Conservation (phyloP, 2,888 invertebrate species). For the Myopa testacea region DNA sequence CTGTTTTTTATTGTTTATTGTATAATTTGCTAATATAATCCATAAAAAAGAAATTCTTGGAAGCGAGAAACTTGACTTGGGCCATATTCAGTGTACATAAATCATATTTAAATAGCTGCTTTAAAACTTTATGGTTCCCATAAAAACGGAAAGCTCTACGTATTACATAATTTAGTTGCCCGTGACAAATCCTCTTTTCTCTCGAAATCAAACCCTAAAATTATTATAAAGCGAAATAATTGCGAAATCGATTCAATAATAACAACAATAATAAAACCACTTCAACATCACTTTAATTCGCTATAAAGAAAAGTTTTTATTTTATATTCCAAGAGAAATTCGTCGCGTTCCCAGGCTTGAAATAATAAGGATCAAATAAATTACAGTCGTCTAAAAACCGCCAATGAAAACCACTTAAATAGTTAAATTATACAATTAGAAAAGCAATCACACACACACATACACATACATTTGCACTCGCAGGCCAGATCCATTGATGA, state of each 20-base stretch:
- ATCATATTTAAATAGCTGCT: too few relatives aligned
- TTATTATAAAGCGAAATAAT: constrained; percentile 13
- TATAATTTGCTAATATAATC: too few relatives aligned
- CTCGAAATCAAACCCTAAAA: background rate
- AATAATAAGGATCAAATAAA: constrained; percentile 40
- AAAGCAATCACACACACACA: constrained; percentile 14
- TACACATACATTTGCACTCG: constrained; percentile 2
- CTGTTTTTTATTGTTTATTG: too few relatives aligned
- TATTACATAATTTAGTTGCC: too few relatives aligned
- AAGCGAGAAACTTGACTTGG: too few relatives aligned
- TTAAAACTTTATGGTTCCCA: too few relatives aligned
- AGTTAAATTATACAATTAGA: constrained; percentile 45
- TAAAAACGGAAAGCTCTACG: too few relatives aligned
- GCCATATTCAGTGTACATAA: too few relatives aligned
- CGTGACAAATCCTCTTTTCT: background rate
- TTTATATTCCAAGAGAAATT: too few relatives aligned
- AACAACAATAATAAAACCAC: constrained; percentile 13
- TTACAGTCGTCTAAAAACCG: constrained; percentile 1
- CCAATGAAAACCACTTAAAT: constrained; percentile 41
- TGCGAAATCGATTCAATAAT: background rate
- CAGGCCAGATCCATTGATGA: constrained; percentile 12
- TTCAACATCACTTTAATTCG: background rate
- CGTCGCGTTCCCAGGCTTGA: constrained; percentile 29
- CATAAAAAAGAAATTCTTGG: too few relatives aligned
- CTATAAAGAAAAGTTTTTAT: too few relatives aligned